Evolutionary conservation across 2,888 invertebrate species (phyloP), one percentile per base, ranked within the genome.

Genomic region (Synanthedon myopaeformis): DNA sequence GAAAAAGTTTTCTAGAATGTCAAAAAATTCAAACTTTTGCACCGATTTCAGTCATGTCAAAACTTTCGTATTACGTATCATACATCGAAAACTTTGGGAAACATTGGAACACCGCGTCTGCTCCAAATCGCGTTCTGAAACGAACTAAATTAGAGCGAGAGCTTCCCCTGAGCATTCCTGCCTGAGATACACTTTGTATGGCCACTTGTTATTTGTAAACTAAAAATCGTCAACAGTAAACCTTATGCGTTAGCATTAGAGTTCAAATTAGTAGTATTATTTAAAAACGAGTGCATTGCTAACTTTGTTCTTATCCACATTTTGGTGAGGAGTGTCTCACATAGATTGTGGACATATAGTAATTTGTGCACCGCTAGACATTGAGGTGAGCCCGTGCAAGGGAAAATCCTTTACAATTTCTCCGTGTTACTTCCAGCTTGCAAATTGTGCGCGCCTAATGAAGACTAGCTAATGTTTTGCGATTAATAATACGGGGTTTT

Each of bases 341-440:
- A 45, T 51, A 52, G 51, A 53, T 45, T 49, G 62, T 59, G 56
- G 60, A 63, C 61, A 62, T 35, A 35, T 62, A 65, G 66, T 72
- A 70, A 72, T 71, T 71, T 73, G 69, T 65, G 61, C 64, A 63
- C 17, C 35, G 58, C 17, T 35, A 58, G 62, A 61, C 62, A 63
- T 64, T 59, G 58, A 63, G 64, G 65, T 60, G 58, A 63, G 65
- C 59, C 60, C 56, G 53, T 51, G 61, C 13, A 50, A 42, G 41
- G 55, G 54, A 54, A 65, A 63, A 66, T 58, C 58, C 55, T 61
- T 66, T 69, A 62, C 66, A 66, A 70, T 70, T 70, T 70, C 67
- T 69, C 70, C 69, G 63, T 58, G 56, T 52, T 56, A 59, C 56
- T 57, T 57, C 54, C 58, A 56, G 58, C 52, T 55, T 55, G 53